Evolutionary conservation across 2,113 vertebrate species (phyloP).

Genomic region (Silurus glanis): DNA sequence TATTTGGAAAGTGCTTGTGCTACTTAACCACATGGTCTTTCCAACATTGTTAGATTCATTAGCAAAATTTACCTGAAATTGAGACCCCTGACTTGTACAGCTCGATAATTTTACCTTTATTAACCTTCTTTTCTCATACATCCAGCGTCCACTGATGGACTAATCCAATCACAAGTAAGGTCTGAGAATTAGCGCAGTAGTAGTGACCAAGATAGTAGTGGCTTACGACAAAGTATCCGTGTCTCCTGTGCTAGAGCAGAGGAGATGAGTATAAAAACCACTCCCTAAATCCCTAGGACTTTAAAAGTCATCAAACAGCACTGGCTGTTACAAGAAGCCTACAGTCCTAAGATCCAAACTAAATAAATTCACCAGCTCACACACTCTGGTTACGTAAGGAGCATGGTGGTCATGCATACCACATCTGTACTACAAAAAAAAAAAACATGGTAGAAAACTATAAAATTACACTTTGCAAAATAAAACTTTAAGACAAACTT

Average conservation of each 20-base stretch:
- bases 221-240: neutral
- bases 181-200: neutral
- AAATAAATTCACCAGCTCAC: neutral
- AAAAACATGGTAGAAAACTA: neutral
- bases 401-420: neutral
- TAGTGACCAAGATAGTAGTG: neutral
- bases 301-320: conserved; percentile 2
- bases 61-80: neutral
- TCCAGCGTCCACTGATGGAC: neutral
- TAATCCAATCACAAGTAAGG: neutral
- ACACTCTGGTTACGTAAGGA: neutral
- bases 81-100: neutral
- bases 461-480: conserved; percentile 1
- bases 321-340: neutral
- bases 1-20: conserved; percentile 6
- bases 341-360: neutral
- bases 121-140: too few relatives aligned
- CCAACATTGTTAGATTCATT: conserved; percentile 5
- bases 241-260: neutral
- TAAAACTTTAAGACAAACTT: neutral
- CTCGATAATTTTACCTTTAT: neutral
- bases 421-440: conserved; percentile 12
- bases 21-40: neutral
- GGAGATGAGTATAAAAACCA: neutral
- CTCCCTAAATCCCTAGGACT: neutral